These are phyloP conservation scores for Mustelus asterias DNA, from an alignment of 2,113 vertebrate species.

Conservation along the genomic window DNA sequence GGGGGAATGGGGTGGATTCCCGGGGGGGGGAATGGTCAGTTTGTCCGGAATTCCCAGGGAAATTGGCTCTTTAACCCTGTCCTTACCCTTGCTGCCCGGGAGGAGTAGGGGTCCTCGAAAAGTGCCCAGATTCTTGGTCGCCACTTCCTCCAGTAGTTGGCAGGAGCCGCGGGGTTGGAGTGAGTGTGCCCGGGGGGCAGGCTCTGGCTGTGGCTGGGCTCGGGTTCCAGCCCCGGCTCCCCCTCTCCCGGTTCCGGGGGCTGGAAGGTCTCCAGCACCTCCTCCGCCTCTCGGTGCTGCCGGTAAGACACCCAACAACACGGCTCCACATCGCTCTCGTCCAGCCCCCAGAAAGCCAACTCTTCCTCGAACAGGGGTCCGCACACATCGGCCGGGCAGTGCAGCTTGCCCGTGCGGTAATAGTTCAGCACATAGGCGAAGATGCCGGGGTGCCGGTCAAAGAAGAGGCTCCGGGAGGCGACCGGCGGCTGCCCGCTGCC, in stretches of 20 bases:
- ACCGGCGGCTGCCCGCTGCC: constrained; percentile 47
- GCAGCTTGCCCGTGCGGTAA: constrained; percentile 94
- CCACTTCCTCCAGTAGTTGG: constrained; percentile 70
- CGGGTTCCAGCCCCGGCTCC: constrained; percentile 62
- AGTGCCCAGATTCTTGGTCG: constrained; percentile 88
- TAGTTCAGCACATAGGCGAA: constrained; percentile 97
- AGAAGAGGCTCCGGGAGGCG: constrained; percentile 50
- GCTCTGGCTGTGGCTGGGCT: constrained; percentile 60
- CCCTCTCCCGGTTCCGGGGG: constrained; percentile 59
- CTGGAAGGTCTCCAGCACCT: constrained; percentile 90
- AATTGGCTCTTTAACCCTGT: background rate
- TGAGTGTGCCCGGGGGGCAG: background rate
- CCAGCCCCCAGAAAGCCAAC: constrained; percentile 93
- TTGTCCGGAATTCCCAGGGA: background rate
- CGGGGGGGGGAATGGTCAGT: background rate
- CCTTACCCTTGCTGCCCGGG: constrained; percentile 86
- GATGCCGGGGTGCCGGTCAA: constrained; percentile 90
- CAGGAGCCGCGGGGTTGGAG: constrained; percentile 22
- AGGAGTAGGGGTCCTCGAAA: constrained; percentile 95
- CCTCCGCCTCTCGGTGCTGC: constrained; percentile 92
- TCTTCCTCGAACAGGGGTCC: constrained; percentile 96
- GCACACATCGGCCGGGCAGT: constrained; percentile 93
- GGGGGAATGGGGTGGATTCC: background rate
- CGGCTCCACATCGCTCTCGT: constrained; percentile 96
- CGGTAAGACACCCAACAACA: constrained; percentile 99